These are phyloP conservation scores for Dendrolimus pini DNA, from an alignment of 2,888 invertebrate species.

Conservation along the genomic window DNA sequence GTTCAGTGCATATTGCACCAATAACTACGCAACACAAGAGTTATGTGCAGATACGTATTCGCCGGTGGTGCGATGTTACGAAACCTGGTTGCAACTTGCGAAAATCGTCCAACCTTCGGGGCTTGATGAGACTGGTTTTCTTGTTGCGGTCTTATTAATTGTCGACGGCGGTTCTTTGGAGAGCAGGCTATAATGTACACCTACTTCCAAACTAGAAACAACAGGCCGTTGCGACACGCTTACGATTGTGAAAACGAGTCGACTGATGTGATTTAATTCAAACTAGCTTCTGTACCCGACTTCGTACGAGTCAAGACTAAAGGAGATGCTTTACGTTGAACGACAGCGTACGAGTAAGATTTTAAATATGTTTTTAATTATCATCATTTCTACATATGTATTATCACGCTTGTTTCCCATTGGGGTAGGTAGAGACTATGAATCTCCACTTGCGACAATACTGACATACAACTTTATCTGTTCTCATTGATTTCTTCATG, in stretches of 20 bases:
- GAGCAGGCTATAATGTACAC: conserved; percentile 3
- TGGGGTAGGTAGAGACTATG: too few relatives aligned
- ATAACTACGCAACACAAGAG: background rate
- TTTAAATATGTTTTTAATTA: too few relatives aligned
- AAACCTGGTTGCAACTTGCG: conserved; percentile 35
- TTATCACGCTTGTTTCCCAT: too few relatives aligned
- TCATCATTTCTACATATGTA: too few relatives aligned
- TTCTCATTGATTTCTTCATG: too few relatives aligned
- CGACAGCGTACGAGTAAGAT: too few relatives aligned
- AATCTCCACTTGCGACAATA: too few relatives aligned
- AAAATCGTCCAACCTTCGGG: conserved; percentile 26
- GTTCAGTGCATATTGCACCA: background rate
- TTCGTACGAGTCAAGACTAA: too few relatives aligned
- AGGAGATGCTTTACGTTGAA: too few relatives aligned
- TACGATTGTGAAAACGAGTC: background rate
- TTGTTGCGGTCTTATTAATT: conserved; percentile 20
- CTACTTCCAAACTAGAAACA: conserved; percentile 22
- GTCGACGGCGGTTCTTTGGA: background rate
- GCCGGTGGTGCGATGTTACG: conserved; percentile 23
- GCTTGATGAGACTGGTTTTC: conserved; percentile 24
- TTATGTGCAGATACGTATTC: background rate
- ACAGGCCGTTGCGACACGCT: conserved; percentile 32
- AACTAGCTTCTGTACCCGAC: background rate
- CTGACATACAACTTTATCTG: too few relatives aligned
- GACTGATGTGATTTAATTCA: conserved; percentile 5